A percentile compares a stretch with the other conserved stretches of the same genome.
Conservation (phyloP, 2,797 vertebrate genomes). For the Eulemur mongoz region DNA sequence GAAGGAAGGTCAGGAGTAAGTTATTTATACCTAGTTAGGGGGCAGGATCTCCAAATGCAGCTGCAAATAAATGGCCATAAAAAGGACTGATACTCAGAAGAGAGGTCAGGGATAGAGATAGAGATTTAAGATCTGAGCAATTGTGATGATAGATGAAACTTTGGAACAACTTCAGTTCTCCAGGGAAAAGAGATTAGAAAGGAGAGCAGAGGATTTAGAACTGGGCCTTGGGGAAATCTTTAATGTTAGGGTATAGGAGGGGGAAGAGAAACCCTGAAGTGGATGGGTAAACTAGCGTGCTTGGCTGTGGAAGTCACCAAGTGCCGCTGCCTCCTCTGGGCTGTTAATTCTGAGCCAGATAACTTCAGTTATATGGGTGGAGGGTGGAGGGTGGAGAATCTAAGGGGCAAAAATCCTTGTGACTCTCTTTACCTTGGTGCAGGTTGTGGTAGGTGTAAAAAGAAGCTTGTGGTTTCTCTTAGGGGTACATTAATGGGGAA, state of each 20-base stretch:
- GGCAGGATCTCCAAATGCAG: conserved; percentile 31
- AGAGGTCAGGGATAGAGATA: conserved; percentile 33
- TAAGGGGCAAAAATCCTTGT: not conserved
- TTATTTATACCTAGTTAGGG: conserved; percentile 43
- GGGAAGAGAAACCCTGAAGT: conserved; percentile 32
- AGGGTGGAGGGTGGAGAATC: not conserved
- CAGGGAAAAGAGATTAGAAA: conserved; percentile 25
- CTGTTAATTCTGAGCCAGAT: conserved; percentile 18
- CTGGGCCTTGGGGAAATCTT: conserved; percentile 38
- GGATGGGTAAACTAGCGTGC: not conserved
- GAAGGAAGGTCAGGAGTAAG: conserved; percentile 37
- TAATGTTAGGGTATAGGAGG: not conserved
- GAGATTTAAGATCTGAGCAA: conserved; percentile 45
- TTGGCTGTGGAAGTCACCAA: not conserved
- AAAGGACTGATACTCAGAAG: conserved; percentile 47
- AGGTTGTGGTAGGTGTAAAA: not conserved
- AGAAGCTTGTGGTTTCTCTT: not conserved
- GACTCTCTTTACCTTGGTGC: not conserved
- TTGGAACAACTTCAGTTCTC: conserved; percentile 39
- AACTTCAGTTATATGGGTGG: not conserved
- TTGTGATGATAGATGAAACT: conserved; percentile 24
- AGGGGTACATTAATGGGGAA: not conserved
- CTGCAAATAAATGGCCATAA: conserved; percentile 27
- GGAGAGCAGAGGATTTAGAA: conserved; percentile 42
- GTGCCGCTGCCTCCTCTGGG: not conserved